Conservation (phyloP, 2,797 vertebrate genomes). For the Poeciliopsis infans region DNA sequence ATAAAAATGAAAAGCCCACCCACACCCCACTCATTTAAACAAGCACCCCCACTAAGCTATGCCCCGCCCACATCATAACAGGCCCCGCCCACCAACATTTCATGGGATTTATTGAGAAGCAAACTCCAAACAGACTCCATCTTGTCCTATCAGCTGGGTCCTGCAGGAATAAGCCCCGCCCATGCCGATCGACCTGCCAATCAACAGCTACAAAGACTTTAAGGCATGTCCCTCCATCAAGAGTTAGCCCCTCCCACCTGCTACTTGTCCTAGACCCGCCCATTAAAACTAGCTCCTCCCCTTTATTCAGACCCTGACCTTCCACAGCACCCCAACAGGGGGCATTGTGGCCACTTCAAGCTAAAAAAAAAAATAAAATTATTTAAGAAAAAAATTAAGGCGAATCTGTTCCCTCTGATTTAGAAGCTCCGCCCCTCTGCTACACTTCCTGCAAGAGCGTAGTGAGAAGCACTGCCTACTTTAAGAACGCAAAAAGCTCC, state of each 20-base stretch:
- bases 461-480: not conserved
- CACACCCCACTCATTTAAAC: not conserved
- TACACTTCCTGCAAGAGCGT: not conserved
- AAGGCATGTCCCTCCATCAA: conserved; percentile 9
- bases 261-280: not conserved
- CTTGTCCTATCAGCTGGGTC: not conserved
- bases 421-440: not conserved
- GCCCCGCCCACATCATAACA: conserved; percentile 31
- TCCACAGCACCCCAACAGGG: not conserved
- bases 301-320: not conserved
- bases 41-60: conserved; percentile 25
- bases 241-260: no score
- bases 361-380: conserved; percentile 11
- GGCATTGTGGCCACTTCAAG: not conserved
- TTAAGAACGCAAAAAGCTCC: not conserved
- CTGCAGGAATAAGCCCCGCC: conserved; percentile 13
- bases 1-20: conserved; percentile 28
- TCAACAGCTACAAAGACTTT: not conserved
- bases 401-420: not conserved
- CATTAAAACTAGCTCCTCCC: not conserved
- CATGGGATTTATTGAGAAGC: conserved; percentile 26
- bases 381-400: conserved; percentile 4
- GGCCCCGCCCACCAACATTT: conserved; percentile 12
- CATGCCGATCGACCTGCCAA: not conserved
- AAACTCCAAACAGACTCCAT: conserved; percentile 46